These are phyloP conservation scores for Sebastes kiyomatsui DNA, from an alignment of 2,797 vertebrate genomes.

Conservation along the genomic window DNA sequence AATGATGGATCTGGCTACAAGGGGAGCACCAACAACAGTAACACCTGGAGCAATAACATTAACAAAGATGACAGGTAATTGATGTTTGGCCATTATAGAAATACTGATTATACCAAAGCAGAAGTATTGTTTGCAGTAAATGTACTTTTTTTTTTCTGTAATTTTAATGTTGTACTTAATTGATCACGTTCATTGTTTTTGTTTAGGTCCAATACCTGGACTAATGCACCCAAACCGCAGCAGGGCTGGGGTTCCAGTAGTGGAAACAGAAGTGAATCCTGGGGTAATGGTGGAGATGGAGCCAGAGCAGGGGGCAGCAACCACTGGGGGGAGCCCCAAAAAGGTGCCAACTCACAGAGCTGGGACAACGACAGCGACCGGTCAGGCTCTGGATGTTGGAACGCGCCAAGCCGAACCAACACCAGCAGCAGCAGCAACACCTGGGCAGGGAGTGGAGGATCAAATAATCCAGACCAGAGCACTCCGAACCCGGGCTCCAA, in stretches of 20 bases:
- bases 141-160: background rate
- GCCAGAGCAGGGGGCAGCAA: conserved; percentile 79
- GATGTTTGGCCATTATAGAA: background rate
- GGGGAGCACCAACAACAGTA: conserved; percentile 72
- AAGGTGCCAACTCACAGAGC: conserved; percentile 86
- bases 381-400: conserved; percentile 92
- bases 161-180: background rate
- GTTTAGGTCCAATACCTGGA: conserved; percentile 87
- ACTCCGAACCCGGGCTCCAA: conserved; percentile 75
- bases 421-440: conserved; percentile 83
- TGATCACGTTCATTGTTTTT: background rate
- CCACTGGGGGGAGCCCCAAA: conserved; percentile 93
- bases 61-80: conserved; percentile 89
- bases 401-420: conserved; percentile 86
- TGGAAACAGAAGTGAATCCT: conserved; percentile 78
- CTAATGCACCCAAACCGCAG: conserved; percentile 81
- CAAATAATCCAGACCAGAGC: conserved; percentile 84
- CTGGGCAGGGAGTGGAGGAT: conserved; percentile 82
- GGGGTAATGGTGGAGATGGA: conserved; percentile 86
- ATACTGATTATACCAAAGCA: background rate
- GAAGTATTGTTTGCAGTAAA: background rate
- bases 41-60: conserved; percentile 87
- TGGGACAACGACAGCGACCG: conserved; percentile 91
- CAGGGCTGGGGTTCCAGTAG: conserved; percentile 87
- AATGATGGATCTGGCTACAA: conserved; percentile 87